Conservation (phyloP, 2,113 vertebrate genomes). For the Hydrochoerus hydrochaeris region DNA sequence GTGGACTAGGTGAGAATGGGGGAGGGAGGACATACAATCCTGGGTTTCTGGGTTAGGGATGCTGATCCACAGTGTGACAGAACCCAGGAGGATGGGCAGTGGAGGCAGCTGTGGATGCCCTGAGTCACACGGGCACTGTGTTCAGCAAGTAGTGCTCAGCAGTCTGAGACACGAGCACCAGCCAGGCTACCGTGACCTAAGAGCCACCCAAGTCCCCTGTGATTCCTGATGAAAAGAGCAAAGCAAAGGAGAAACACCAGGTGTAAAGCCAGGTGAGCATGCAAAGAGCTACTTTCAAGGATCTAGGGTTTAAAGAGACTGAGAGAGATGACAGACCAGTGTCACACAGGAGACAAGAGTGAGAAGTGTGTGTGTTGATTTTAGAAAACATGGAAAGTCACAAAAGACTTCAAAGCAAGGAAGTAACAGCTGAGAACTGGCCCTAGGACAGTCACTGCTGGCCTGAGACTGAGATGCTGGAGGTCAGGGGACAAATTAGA, state of each 20-base stretch:
- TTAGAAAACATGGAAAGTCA: slow-evolving; percentile 21
- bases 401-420: slow-evolving; percentile 25
- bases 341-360: background rate
- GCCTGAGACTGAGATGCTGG: background rate
- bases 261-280: background rate
- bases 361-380: background rate
- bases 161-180: background rate
- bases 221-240: background rate
- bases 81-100: background rate
- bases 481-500: background rate
- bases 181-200: background rate
- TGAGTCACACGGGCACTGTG: accelerated
- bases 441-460: background rate
- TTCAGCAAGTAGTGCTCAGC: no score
- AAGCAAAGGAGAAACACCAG: background rate
- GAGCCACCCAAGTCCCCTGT: no score
- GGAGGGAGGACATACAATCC: background rate
- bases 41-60: background rate
- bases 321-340: background rate
- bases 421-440: background rate
- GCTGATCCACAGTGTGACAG: background rate
- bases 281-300: background rate
- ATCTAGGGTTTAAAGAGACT: background rate
- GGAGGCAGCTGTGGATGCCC: background rate
- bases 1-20: background rate